Conservation (phyloP, 2,797 vertebrate genomes). For the Yasuhikotakia modesta region DNA sequence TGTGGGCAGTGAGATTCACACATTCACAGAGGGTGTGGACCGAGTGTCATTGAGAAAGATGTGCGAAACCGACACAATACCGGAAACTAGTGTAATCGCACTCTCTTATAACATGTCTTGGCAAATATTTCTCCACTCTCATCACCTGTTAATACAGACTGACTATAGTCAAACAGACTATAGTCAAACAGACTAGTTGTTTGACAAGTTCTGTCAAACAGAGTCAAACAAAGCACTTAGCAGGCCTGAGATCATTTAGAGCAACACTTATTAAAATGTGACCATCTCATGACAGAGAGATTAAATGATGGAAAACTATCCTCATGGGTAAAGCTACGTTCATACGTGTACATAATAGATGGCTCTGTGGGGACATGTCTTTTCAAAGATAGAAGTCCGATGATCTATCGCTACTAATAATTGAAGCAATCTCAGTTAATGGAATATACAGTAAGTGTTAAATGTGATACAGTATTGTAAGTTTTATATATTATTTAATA, state of each 20-base stretch:
- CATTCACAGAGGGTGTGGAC: conserved; percentile 31
- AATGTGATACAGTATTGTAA: too few relatives aligned
- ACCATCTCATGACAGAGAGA: neutral
- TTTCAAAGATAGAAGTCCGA: too few relatives aligned
- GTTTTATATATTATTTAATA: too few relatives aligned
- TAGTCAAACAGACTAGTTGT: too few relatives aligned
- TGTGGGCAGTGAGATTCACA: conserved; percentile 30
- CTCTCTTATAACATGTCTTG: neutral
- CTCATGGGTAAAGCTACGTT: neutral
- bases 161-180: neutral
- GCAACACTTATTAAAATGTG: neutral
- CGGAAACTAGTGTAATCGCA: neutral
- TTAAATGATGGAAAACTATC: neutral
- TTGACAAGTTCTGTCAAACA: too few relatives aligned
- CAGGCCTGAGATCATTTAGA: neutral
- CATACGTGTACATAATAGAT: neutral
- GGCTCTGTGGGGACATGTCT: too few relatives aligned
- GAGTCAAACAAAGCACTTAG: neutral
- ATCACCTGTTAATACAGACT: neutral
- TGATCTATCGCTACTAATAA: too few relatives aligned
- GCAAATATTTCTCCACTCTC: neutral
- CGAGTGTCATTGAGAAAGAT: conserved; percentile 28
- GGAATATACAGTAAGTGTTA: too few relatives aligned
- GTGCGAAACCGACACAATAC: conserved; percentile 8
- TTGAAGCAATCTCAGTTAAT: too few relatives aligned